Evolutionary conservation across 2,888 invertebrate genomes (phyloP).

Genomic region (Crocallis elinguaria): DNA sequence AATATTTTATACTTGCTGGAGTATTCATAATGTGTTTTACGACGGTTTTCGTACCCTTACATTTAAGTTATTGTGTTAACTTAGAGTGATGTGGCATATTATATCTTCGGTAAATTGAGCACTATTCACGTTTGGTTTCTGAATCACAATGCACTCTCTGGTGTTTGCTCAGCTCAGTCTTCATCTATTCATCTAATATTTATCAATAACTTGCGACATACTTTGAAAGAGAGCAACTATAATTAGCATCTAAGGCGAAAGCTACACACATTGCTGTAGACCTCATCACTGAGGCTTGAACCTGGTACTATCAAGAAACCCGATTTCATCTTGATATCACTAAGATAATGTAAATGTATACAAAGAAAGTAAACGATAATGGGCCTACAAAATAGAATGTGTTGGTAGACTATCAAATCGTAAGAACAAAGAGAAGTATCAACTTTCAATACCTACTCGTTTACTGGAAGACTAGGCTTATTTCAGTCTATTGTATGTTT

Average conservation of each 20-base stretch:
- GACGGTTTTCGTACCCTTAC: slow-evolving; percentile 65
- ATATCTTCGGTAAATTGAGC: slow-evolving; percentile 8
- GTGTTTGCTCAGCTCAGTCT: slow-evolving; percentile 1
- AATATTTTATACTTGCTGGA: slow-evolving; percentile 74
- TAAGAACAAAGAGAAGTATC: background rate
- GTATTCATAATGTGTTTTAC: slow-evolving; percentile 72
- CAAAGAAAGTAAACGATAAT: background rate
- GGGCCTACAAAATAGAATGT: background rate
- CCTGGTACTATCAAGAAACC: background rate
- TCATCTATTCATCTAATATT: background rate
- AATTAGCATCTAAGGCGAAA: background rate
- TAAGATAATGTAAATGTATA: background rate
- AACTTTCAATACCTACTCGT: background rate
- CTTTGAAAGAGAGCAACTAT: background rate
- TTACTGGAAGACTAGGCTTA: background rate
- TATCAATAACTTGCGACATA: background rate
- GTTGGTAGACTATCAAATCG: background rate
- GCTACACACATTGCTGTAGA: background rate
- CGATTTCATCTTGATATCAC: background rate
- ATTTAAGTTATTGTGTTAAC: slow-evolving; percentile 37
- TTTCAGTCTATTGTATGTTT: slow-evolving; percentile 31
- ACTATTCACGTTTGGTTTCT: slow-evolving; percentile 26
- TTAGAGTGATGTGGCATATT: slow-evolving; percentile 1
- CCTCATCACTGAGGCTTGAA: background rate
- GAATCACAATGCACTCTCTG: slow-evolving; percentile 19